Evolutionary conservation across 2,888 invertebrate species (phyloP).

Genomic region (Sericinus montela): DNA sequence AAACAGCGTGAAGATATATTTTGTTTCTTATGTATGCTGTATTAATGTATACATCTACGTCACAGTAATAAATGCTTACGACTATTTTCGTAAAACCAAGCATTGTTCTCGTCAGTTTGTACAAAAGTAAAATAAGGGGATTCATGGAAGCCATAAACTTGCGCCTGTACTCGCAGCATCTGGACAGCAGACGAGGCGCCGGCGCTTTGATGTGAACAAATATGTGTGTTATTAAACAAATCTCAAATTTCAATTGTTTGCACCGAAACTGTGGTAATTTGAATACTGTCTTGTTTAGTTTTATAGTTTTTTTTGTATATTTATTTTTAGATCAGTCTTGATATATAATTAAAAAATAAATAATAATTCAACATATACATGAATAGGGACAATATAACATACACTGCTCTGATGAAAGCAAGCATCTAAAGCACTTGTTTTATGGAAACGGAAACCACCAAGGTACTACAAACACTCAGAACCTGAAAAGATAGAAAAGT

Average conservation of each 20-base stretch:
- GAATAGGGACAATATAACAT: too few relatives aligned
- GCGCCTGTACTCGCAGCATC: constrained; percentile 8
- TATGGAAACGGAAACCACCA: too few relatives aligned
- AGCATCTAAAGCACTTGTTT: too few relatives aligned
- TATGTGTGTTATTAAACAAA: constrained; percentile 9
- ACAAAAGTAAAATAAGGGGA: background rate
- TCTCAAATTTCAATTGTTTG: constrained; percentile 7
- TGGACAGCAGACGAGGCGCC: constrained; percentile 16
- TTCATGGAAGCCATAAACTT: constrained; percentile 10
- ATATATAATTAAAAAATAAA: too few relatives aligned
- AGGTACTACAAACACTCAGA: too few relatives aligned
- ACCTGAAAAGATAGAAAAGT: constrained; percentile 7
- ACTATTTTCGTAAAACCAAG: too few relatives aligned
- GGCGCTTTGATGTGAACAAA: constrained; percentile 10
- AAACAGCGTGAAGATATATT: too few relatives aligned
- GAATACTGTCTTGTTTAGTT: background rate
- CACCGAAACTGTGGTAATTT: background rate
- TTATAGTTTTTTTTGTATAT: background rate
- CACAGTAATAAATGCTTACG: too few relatives aligned
- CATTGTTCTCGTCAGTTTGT: background rate
- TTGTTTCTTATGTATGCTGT: too few relatives aligned
- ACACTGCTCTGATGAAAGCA: too few relatives aligned
- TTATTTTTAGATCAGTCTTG: background rate
- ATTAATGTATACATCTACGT: too few relatives aligned
- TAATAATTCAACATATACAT: background rate